phyloP scores from a whole-genome alignment of 2,797 vertebrate genomes.

The Scyliorhinus canicula region DNA sequence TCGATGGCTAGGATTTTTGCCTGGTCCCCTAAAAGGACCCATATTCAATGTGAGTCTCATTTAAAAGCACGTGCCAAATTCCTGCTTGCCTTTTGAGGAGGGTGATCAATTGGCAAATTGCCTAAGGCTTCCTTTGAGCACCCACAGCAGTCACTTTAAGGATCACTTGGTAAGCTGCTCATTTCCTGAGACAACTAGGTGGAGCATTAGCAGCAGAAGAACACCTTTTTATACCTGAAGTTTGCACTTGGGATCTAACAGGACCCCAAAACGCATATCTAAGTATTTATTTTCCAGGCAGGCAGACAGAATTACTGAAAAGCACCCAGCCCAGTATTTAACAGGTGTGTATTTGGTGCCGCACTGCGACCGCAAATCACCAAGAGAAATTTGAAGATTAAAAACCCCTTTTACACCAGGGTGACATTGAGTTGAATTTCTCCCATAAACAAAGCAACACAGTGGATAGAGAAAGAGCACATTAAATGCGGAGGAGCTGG shows the following conservation, averaged over 20 bases:
- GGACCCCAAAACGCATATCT: background rate
- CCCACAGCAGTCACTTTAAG: background rate
- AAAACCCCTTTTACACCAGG: background rate
- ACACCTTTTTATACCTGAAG: background rate
- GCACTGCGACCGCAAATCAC: background rate
- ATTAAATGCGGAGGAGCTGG: background rate
- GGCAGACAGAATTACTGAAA: background rate
- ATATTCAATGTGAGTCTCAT: background rate
- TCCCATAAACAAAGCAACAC: background rate
- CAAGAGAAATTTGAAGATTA: background rate
- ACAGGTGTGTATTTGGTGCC: background rate
- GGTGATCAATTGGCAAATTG: background rate
- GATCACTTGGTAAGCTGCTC: background rate
- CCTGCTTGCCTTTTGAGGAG: background rate
- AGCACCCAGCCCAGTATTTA: background rate
- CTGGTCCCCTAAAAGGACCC: background rate
- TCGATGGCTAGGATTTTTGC: background rate
- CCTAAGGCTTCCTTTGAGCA: background rate
- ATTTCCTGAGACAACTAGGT: background rate
- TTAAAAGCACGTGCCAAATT: background rate
- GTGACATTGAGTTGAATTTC: background rate
- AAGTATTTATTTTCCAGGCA: background rate
- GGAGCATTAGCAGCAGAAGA: background rate
- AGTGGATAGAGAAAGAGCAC: background rate
- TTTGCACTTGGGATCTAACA: background rate